Evolutionary conservation across 2,113 vertebrate species (phyloP).

Genomic region (Sapajus apella): DNA sequence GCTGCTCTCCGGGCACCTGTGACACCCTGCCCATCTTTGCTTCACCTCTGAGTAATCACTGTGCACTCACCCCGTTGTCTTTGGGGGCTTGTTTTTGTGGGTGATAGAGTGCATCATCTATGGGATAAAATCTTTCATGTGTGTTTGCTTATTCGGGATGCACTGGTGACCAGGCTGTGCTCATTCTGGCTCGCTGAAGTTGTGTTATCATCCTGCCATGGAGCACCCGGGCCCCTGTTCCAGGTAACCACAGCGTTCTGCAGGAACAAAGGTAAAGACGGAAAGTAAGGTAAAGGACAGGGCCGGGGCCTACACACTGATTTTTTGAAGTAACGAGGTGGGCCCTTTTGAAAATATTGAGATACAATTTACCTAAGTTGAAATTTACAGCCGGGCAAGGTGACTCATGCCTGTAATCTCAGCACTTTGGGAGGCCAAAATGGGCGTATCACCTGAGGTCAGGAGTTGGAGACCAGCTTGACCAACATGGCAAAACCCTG

Average conservation of each 20-base stretch:
- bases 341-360: neutral
- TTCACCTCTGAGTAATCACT: too few species aligned
- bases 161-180: neutral
- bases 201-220: neutral
- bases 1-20: neutral
- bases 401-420: too few species aligned
- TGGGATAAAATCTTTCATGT: neutral
- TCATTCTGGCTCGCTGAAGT: neutral
- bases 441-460: too few species aligned
- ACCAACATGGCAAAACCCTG: too few species aligned
- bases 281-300: neutral
- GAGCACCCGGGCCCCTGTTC: neutral
- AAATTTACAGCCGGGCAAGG: neutral
- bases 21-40: neutral
- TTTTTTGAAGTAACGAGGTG: neutral
- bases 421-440: too few species aligned
- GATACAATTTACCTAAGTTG: neutral
- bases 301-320: neutral
- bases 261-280: neutral
- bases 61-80: too few species aligned
- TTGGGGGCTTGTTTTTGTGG: neutral
- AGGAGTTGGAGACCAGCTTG: too few species aligned
- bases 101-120: neutral
- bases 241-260: neutral
- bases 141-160: neutral